Base-by-base conservation (phyloP, 1,140 invertebrate species). In the Drosophila gunungcola region DNA sequence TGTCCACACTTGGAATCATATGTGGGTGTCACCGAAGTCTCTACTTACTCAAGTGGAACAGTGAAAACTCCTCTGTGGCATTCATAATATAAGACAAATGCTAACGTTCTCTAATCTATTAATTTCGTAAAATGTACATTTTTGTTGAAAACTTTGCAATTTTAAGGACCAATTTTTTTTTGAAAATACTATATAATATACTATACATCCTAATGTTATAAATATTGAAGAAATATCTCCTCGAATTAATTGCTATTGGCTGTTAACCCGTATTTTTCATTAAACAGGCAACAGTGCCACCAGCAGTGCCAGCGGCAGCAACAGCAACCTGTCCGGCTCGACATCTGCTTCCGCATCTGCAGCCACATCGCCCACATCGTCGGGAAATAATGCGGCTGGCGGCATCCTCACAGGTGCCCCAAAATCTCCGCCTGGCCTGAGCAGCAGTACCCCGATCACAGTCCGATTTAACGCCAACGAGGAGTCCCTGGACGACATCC, bases 381-480 rank as follows among this genome's bases (percentile, higher is more conserved):
- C 80, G 38, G 53, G 58, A 38, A 58, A 32, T 4, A 32, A 67
- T 62, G 52, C 48, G 32, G 61, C 51, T 39, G 34, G 27, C 9
- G 43, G 55, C n/a, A 51, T 38, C 13, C 36, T 78, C 29, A 16
- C 55, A 38, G 43, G 39, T 36, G 53, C 45, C n/a, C 42, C 73
- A 21, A 88, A 89, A 53, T 56, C 90, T 13, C 80, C 90, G 13
- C 83, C 83, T 2, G 84, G 80, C 48, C 27, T 88, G 36, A 63
- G 56, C 56, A 78, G 77, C 69, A 91, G 72, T 52, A 77, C 91
- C n/a, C 90, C 91, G 32, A 91, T 92, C 43, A 75, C 91, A 5
- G 90, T 92, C 34, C 86, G 91, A 45, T 92, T 92, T 52, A 92
- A 92, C 81, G 91, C 90, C 75, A 91, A 90, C 49, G 88, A 92